These are phyloP conservation scores for Agrypnus murinus DNA, from an alignment of 2,888 invertebrate genomes.

Conservation along the genomic window DNA sequence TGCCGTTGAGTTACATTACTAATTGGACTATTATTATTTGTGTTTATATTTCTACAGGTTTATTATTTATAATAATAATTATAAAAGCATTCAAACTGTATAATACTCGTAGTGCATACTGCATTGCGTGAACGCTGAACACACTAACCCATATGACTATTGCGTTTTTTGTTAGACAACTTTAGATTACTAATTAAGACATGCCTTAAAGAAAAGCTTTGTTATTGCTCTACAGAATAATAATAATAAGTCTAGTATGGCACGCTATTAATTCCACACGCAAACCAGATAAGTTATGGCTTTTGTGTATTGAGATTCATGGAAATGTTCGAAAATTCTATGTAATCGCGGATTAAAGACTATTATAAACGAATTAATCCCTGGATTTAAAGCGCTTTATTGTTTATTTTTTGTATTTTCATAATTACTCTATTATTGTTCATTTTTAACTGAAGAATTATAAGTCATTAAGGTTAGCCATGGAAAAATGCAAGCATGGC, in stretches of 20 bases:
- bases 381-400: too few relatives aligned
- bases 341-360: too few relatives aligned
- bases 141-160: constrained; percentile 24
- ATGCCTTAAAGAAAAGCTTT: constrained; percentile 12
- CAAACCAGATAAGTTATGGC: background rate
- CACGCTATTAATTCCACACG: constrained; percentile 4
- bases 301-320: too few relatives aligned
- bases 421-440: too few relatives aligned
- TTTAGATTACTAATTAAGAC: constrained; percentile 29
- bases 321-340: too few relatives aligned
- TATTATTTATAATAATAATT: too few relatives aligned
- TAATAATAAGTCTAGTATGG: background rate
- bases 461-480: too few relatives aligned
- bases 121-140: constrained; percentile 19
- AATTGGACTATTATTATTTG: constrained; percentile 16
- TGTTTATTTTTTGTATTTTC: too few relatives aligned
- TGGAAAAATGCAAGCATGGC: too few relatives aligned
- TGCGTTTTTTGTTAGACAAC: constrained; percentile 13
- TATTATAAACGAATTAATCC: too few relatives aligned
- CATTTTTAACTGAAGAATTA: too few relatives aligned
- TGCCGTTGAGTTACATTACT: constrained; percentile 3
- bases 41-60: background rate
- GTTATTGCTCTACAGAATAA: constrained; percentile 11
- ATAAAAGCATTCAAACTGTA: too few relatives aligned
- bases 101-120: constrained; percentile 6